Percentiles rank a stretch among this genome's conserved stretches.
These are phyloP conservation scores for Drosophila trapezifrons DNA, from an alignment of 1,140 invertebrate genomes.

Conservation along the genomic window DNA sequence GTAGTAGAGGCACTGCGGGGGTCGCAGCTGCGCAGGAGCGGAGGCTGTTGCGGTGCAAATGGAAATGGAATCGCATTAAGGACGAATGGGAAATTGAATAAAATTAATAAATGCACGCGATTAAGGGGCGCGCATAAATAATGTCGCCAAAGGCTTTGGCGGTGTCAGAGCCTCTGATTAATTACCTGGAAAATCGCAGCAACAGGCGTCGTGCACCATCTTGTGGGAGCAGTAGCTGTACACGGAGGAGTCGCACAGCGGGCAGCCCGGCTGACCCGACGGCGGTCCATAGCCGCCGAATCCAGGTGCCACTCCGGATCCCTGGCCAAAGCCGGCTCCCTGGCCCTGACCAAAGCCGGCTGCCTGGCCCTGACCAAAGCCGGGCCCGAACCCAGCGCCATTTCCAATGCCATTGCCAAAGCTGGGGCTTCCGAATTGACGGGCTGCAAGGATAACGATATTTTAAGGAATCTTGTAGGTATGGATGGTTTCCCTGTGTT, in stretches of 20 bases:
- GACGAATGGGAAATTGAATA: slow-evolving; percentile 34
- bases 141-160: slow-evolving; percentile 25
- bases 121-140: slow-evolving; percentile 48
- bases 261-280: slow-evolving; percentile 85
- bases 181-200: slow-evolving; percentile 87
- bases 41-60: slow-evolving; percentile 22
- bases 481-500: too few species aligned
- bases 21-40: slow-evolving; percentile 58
- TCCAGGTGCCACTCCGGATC: background rate
- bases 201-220: slow-evolving; percentile 90
- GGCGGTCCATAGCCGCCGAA: slow-evolving; percentile 29
- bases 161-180: slow-evolving; percentile 11
- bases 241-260: slow-evolving; percentile 90
- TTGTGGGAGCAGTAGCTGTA: slow-evolving; percentile 90
- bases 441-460: slow-evolving; percentile 29
- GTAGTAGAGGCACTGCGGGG: slow-evolving; percentile 87
- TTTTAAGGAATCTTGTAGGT: too few species aligned
- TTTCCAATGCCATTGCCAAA: slow-evolving; percentile 48
- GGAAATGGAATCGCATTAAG: slow-evolving; percentile 24
- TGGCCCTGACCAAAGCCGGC: slow-evolving; percentile 3
- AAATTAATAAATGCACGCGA: slow-evolving; percentile 41
- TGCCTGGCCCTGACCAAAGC: too few species aligned
- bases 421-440: slow-evolving; percentile 52
- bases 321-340: too few species aligned
- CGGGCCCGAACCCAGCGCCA: slow-evolving; percentile 8